Evolutionary conservation across 2,113 vertebrate genomes (phyloP).

Genomic region (Oreochromis tanganicae): DNA sequence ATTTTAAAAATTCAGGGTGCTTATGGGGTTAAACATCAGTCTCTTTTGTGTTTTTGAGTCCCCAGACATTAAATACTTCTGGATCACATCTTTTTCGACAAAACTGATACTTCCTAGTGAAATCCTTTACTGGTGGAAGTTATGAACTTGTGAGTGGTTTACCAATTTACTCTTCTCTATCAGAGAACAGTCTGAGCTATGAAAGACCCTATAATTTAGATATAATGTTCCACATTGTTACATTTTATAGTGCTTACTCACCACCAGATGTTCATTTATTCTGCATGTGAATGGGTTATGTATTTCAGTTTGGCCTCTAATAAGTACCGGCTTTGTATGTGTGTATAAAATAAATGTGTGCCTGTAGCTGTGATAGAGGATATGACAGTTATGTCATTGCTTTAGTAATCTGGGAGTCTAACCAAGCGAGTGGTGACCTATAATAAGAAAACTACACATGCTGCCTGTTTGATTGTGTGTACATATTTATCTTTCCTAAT

Average conservation of each 20-base stretch:
- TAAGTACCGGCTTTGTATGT: accelerated
- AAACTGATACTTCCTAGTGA: accelerated
- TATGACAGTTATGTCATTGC: neutral
- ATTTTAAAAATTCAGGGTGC: neutral
- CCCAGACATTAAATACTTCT: neutral
- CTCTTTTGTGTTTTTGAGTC: neutral
- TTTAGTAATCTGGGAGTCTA: neutral
- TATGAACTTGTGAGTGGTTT: neutral
- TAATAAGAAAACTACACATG: neutral
- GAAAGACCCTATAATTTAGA: neutral
- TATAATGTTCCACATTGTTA: neutral
- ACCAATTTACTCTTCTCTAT: neutral
- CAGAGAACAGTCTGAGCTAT: neutral
- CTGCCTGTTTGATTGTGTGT: neutral
- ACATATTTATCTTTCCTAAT: neutral
- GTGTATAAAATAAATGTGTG: neutral
- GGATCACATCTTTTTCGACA: accelerated
- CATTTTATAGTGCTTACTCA: neutral
- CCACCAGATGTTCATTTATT: neutral
- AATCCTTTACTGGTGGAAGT: neutral
- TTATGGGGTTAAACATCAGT: neutral
- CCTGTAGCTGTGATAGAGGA: neutral
- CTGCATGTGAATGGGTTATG: accelerated
- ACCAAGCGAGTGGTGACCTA: neutral
- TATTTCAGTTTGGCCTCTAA: neutral